Base-by-base conservation (phyloP, 2,797 vertebrate species). In the Gymnoscopelus braueri region DNA sequence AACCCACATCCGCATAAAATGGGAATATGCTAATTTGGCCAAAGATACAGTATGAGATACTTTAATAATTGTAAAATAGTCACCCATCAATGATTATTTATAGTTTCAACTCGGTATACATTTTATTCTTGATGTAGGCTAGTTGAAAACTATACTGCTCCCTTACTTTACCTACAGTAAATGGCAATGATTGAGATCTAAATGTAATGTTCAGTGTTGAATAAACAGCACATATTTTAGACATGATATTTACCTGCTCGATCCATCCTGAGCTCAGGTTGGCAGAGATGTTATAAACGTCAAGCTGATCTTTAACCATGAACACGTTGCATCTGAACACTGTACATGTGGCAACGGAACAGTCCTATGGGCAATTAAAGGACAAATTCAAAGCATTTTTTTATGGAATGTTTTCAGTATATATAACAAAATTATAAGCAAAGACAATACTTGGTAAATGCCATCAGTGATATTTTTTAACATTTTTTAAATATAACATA, bases 221-320 rank as follows among this genome's bases (percentile, higher is more conserved):
- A 9, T 64, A 50, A 29, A 15, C 2, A 56, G 14, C 39, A 44
- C 39, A 44, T 44, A 44, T 44, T 44, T 54, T 9, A 32, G 3
- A 29, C 15, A 51, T 63, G 26, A 29, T 2, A n/a, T 1, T 67
- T 84, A 94, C 94, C 92, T 94, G 92, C 80, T 92, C 67, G 29
- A 93, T 90, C 95, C 95, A 97, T n/a, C 63, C 71, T 63, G 94
- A 95, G 0, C 87, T 92, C 5, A 96, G 75, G 49, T 91, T 90
- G 39, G 93, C 93, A n/a, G 85, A 84, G 70, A 96, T 90, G 4
- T 15, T 72, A 71, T 92, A 94, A 0, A 3, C 64, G 26, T 78
- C 79, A 0, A 23, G 48, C 0, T 91, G 86, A 6, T 14, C 2
- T 39, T 68, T 78, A 54, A 77, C 77, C 71, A 89, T 84, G 1